These are phyloP conservation scores for Marmota flaviventris DNA, from an alignment of 2,113 vertebrate genomes.

Conservation along the genomic window DNA sequence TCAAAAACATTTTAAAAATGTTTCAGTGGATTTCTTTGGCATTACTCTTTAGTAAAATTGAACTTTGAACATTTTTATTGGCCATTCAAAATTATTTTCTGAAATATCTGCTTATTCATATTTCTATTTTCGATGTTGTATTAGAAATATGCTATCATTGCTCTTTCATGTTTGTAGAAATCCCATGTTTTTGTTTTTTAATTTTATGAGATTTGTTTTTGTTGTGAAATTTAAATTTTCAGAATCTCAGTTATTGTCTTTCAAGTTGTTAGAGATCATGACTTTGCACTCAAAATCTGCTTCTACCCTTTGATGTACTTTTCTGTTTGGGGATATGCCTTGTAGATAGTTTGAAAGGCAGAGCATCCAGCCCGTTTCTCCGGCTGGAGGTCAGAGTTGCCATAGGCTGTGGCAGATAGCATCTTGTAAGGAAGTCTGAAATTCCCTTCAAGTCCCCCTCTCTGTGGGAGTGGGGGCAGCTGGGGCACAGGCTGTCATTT, in stretches of 20 bases:
- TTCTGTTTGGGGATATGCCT: neutral
- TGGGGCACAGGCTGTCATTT: neutral
- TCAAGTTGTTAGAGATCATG: neutral
- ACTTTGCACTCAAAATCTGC: neutral
- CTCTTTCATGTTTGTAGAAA: neutral
- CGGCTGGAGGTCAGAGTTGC: neutral
- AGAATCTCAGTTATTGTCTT: neutral
- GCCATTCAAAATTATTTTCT: neutral
- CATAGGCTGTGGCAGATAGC: neutral
- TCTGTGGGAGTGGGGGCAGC: fast-evolving
- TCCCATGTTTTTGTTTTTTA: neutral
- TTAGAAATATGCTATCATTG: neutral
- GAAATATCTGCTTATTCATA: neutral
- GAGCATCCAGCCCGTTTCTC: neutral
- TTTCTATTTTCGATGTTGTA: neutral
- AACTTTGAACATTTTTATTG: neutral
- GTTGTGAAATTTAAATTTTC: neutral
- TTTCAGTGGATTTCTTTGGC: neutral
- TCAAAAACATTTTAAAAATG: neutral
- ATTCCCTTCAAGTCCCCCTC: fast-evolving
- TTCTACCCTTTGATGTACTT: neutral
- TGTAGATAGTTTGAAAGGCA: neutral
- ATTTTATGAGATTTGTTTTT: neutral
- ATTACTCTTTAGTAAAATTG: neutral
- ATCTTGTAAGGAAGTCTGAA: neutral